phyloP scores from a whole-genome alignment of 64 coral and sea anemone species.

The Anthopleura sola region DNA sequence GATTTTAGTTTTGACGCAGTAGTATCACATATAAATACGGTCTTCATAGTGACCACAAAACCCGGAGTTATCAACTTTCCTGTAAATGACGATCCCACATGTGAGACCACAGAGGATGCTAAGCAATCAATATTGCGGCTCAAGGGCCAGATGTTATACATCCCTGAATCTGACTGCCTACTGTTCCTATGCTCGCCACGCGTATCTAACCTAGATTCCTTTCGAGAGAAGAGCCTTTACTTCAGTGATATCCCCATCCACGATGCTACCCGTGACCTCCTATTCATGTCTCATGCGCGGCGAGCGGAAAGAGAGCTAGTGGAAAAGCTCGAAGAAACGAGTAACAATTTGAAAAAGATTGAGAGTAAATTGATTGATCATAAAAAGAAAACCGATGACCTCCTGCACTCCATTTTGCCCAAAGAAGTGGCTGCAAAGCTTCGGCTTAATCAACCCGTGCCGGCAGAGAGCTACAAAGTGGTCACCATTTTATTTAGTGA shows the following conservation, averaged over 20 bases:
- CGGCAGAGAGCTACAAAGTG: constrained; percentile 92
- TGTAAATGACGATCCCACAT: background rate
- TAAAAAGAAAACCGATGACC: constrained; percentile 89
- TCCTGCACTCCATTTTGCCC: constrained; percentile 92
- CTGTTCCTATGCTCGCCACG: constrained; percentile 95
- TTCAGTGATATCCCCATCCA: constrained; percentile 91
- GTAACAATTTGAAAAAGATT: constrained; percentile 91
- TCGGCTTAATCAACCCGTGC: constrained; percentile 78
- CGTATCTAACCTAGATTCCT: constrained; percentile 58
- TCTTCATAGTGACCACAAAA: constrained; percentile 90
- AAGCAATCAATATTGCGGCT: constrained; percentile 47
- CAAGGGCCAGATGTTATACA: constrained; percentile 95
- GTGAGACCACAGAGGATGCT: constrained; percentile 5
- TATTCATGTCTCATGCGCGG: constrained; percentile 94
- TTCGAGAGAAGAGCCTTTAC: constrained; percentile 63
- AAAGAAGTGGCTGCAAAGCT: constrained; percentile 94
- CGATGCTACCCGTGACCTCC: constrained; percentile 87
- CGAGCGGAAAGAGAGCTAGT: constrained; percentile 89
- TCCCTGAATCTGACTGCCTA: constrained; percentile 77
- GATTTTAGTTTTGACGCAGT: constrained; percentile 81
- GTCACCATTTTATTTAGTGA: constrained; percentile 98
- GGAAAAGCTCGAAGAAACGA: constrained; percentile 92
- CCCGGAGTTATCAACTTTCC: constrained; percentile 38
- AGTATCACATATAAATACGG: constrained; percentile 88
- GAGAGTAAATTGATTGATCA: constrained; percentile 87